phyloP scores from a whole-genome alignment of 2,797 vertebrate species.

The Bovichtus variegatus region DNA sequence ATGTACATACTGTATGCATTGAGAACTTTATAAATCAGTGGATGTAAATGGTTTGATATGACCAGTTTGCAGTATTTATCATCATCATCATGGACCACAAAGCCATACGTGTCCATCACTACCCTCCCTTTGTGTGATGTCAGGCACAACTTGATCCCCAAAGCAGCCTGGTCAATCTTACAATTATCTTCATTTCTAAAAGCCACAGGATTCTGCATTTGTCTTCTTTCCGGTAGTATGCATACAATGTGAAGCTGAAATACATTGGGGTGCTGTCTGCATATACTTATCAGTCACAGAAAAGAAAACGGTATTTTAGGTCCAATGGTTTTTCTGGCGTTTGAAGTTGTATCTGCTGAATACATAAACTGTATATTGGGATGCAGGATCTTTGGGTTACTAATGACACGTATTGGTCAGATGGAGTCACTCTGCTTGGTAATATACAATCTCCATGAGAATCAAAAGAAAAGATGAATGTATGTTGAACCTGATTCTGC shows the following conservation, averaged over 20 bases:
- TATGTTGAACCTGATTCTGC: slow-evolving; percentile 68
- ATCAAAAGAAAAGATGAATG: slow-evolving; percentile 62
- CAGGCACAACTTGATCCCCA: slow-evolving; percentile 4
- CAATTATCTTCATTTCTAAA: neutral
- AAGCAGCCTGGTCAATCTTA: neutral
- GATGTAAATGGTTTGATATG: slow-evolving; percentile 75
- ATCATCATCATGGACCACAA: slow-evolving; percentile 28
- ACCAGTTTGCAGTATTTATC: slow-evolving; percentile 72
- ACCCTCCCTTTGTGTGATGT: slow-evolving; percentile 9
- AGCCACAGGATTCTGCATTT: neutral
- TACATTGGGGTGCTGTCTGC: neutral
- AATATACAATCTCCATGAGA: slow-evolving; percentile 54
- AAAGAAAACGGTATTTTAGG: neutral
- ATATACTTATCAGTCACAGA: neutral
- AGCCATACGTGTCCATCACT: neutral
- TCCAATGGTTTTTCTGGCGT: slow-evolving; percentile 4
- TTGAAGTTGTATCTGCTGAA: slow-evolving; percentile 7
- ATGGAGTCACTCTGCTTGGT: slow-evolving; percentile 14
- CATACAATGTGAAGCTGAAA: slow-evolving; percentile 1
- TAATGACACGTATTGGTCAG: slow-evolving; percentile 24
- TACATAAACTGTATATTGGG: neutral
- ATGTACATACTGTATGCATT: slow-evolving; percentile 74
- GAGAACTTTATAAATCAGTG: slow-evolving; percentile 82
- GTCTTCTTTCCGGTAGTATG: neutral
- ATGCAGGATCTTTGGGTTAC: slow-evolving; percentile 11